A percentile compares a stretch with the other conserved stretches of the same genome.
Conservation (phyloP, 1,140 invertebrate genomes). For the Panulirus ornatus region DNA sequence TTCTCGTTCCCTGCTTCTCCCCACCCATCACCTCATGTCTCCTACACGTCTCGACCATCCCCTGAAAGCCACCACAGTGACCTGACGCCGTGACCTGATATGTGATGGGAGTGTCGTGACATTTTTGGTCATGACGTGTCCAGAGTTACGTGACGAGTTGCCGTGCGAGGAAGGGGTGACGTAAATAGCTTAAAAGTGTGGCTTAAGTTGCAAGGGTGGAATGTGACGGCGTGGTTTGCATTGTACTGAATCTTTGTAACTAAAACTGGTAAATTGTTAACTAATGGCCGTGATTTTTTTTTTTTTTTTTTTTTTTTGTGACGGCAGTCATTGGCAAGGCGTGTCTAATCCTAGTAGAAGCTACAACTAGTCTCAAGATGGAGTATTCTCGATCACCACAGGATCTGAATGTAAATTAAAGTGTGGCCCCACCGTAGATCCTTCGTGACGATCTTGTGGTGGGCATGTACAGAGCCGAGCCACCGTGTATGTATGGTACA, state of each 20-base stretch:
- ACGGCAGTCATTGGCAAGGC: neutral
- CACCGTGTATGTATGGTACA: conserved; percentile 38
- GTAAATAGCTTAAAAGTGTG: neutral
- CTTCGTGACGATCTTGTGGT: neutral
- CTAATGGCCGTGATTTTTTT: no score
- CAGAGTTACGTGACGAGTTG: neutral
- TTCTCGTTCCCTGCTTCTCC: neutral
- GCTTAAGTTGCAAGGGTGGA: neutral
- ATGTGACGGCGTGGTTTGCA: no score
- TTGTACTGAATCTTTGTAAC: no score
- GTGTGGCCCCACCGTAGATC: no score
- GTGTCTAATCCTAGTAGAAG: neutral
- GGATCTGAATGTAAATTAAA: neutral
- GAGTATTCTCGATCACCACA: neutral
- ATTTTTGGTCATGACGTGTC: neutral
- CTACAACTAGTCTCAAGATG: neutral
- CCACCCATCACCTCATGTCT: neutral
- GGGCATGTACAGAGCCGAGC: conserved; percentile 52
- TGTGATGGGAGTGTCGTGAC: neutral
- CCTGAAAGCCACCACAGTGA: conserved; percentile 25
- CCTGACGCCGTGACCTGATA: conserved; percentile 37
- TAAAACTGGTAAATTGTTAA: no score
- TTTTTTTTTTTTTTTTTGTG: no score
- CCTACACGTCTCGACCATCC: conserved; percentile 1
- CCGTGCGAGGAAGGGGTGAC: neutral